Base-by-base conservation (phyloP, 2,888 invertebrate species). In the Thelaira solivaga region DNA sequence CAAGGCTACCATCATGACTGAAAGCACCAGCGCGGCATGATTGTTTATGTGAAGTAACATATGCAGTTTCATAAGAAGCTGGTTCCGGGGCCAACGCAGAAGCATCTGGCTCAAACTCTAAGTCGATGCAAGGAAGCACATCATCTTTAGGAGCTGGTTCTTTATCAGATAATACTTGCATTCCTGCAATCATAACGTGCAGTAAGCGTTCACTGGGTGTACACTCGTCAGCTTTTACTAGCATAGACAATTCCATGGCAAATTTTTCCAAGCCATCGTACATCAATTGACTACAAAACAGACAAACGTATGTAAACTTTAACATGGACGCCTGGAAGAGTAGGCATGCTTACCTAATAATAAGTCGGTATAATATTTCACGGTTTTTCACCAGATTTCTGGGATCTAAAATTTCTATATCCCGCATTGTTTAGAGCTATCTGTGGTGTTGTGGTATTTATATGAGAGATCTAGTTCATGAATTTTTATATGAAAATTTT, bases 11-110 rank as follows among this genome's bases (percentile, higher is more conserved):
- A 89, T 98, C 98, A 7, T 93, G 91, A 80, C 97, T 98, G 88
- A 99, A 99, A 2, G 97, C 97, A 5, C 98, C 99, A 0, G 98
- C 95, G 64, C 99, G 91, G 81, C 99, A 99, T 68, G 96, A 94
- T 83, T 96, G 97, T 90, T 99, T 99, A 89, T 99, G 99, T 3
- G 98, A 97, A 2, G 99, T 99, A 34, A 99, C 97, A 86, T 99
- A 99, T 0, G 98, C 98, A 0, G 99, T 99, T 90, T 99, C 99
- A 87, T 99, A 99, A 8, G 97, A 93, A 0, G 97, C 97, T 0
- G 98, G 98, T 87, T 99, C 99, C 0, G 99, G 98, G 0, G 99
- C 97, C 13, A 96, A 92, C 0, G 95, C 94, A 5, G 94, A 94
- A 0, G 97, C 95, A 88, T 99, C 99, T 61, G 98, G 97, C 88